Percentiles rank a stretch among this genome's conserved stretches.
phyloP scores from a whole-genome alignment of 2,797 vertebrate genomes.

The Epinephelus coioides region DNA sequence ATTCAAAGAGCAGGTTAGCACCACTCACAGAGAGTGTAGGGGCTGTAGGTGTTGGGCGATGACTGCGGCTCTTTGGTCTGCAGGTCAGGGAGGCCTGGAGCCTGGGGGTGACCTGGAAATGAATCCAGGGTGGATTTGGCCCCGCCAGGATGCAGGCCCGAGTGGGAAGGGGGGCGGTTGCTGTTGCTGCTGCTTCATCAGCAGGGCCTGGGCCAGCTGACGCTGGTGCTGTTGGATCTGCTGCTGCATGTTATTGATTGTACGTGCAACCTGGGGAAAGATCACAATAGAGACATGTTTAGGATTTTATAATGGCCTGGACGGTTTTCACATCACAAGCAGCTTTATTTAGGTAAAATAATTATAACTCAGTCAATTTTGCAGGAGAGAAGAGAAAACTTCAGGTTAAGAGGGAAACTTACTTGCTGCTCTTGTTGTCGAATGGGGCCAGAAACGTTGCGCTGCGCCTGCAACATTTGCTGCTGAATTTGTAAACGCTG shows the following conservation, averaged over 20 bases:
- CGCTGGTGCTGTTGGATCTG: conserved; percentile 99
- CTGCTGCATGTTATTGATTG: conserved; percentile 99
- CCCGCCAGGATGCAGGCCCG: conserved; percentile 91
- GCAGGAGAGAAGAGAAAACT: background rate
- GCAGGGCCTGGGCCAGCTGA: conserved; percentile 98
- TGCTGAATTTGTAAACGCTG: conserved; percentile 99
- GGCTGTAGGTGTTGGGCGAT: conserved; percentile 93
- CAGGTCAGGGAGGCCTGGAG: conserved; percentile 94
- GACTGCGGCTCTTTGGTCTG: conserved; percentile 99
- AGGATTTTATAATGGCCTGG: background rate
- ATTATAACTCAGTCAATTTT: background rate
- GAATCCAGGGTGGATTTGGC: conserved; percentile 95
- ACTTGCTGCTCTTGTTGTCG: conserved; percentile 99
- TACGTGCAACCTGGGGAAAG: conserved; percentile 95
- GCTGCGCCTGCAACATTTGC: conserved; percentile 99
- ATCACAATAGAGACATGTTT: conserved; percentile 44
- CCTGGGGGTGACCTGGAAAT: conserved; percentile 93
- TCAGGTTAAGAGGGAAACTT: conserved; percentile 63
- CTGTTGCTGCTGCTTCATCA: conserved; percentile 96
- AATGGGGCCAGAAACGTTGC: conserved; percentile 98
- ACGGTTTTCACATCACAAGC: background rate
- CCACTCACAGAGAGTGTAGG: conserved; percentile 94
- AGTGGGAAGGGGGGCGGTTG: conserved; percentile 88
- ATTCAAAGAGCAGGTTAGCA: background rate
- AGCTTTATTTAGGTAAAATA: background rate